Evolutionary conservation across 2,797 vertebrate genomes (phyloP).

Genomic region (Hirundo rustica): DNA sequence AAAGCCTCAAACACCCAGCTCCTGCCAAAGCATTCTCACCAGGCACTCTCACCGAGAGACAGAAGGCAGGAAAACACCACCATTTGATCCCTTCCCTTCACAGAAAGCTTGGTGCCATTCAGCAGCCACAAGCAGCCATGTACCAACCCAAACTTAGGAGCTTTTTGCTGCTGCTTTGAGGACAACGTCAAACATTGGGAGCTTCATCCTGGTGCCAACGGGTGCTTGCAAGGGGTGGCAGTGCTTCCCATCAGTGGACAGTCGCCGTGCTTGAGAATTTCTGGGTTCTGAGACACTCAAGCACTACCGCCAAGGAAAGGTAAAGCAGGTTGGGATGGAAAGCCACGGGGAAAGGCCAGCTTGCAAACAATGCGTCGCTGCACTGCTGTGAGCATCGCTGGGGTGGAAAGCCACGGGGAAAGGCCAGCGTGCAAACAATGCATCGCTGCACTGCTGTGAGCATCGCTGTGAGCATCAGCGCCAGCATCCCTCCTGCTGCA

Average conservation of each 20-base stretch:
- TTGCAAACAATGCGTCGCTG: rapidly evolving
- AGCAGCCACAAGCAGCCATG: rapidly evolving
- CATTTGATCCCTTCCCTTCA: neutral
- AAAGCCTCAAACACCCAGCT: neutral
- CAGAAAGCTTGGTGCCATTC: neutral
- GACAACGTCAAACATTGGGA: neutral
- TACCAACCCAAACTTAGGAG: neutral
- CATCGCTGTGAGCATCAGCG: neutral
- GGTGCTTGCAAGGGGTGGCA: neutral
- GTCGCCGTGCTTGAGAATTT: rapidly evolving
- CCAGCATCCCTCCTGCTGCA: neutral
- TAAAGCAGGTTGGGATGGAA: neutral
- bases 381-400: too few species aligned
- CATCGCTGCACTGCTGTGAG: rapidly evolving
- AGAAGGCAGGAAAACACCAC: neutral
- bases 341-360: rapidly evolving
- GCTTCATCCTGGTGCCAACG: rapidly evolving
- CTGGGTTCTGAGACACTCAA: neutral
- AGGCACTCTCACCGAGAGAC: rapidly evolving
- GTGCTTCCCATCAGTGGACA: rapidly evolving
- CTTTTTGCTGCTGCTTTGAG: neutral
- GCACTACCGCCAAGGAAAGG: neutral
- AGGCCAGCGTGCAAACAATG: rapidly evolving
- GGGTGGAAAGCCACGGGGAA: neutral
- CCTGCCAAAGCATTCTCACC: neutral